A percentile compares a stretch with the other conserved stretches of the same genome.
phyloP scores from a whole-genome alignment of 2,888 invertebrate genomes.

The Galeruca laticollis region DNA sequence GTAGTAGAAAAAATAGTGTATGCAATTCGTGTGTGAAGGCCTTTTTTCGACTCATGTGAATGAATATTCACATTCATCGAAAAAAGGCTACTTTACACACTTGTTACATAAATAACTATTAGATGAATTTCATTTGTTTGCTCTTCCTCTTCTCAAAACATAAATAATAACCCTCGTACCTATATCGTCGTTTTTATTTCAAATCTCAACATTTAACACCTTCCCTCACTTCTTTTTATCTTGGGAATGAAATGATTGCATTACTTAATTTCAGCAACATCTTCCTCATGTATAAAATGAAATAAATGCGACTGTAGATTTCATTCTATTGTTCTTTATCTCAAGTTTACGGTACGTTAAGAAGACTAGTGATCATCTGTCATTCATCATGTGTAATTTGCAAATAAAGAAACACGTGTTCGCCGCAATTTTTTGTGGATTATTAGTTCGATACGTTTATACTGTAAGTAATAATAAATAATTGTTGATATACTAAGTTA shows the following conservation, averaged over 20 bases:
- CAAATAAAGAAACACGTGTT: constrained; percentile 50
- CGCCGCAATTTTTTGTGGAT: constrained; percentile 57
- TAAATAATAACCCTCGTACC: too few relatives aligned
- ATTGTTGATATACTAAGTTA: too few relatives aligned
- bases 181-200: too few relatives aligned
- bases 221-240: constrained; percentile 22
- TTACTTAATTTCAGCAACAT: constrained; percentile 56
- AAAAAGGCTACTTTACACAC: too few relatives aligned
- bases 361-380: not conserved
- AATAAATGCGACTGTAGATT: constrained; percentile 43
- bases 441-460: constrained; percentile 56
- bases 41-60: too few relatives aligned
- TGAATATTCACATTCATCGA: too few relatives aligned
- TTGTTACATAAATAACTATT: not conserved
- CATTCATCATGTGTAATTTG: constrained; percentile 47
- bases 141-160: not conserved
- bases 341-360: constrained; percentile 12
- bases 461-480: constrained; percentile 62
- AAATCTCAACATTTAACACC: not conserved
- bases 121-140: not conserved
- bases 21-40: too few relatives aligned
- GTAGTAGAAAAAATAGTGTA: too few relatives aligned
- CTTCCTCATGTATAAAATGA: constrained; percentile 58
- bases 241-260: constrained; percentile 41
- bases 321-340: constrained; percentile 44